Evolutionary conservation across 2,113 vertebrate species (phyloP), one percentile per base, ranked within the genome.

Genomic region (Epinephelus fuscoguttatus): DNA sequence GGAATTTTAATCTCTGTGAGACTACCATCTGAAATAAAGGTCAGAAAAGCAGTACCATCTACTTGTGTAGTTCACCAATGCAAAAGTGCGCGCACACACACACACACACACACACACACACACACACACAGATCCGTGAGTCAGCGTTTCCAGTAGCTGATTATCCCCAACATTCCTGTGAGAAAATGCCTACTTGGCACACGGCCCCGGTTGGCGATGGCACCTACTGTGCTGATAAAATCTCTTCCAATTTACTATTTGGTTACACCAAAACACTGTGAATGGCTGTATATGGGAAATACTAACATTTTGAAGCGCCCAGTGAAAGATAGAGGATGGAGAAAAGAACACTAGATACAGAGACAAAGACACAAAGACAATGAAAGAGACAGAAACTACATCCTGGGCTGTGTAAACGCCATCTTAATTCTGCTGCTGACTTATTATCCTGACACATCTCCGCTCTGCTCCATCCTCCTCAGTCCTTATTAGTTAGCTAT

Each of bases 401-500:
- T 71, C 69, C n/a, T 63, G 25, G 10, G 57, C 45, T 64, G 55
- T 69, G 80, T 62, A 57, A 87, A 76, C 30, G 23, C 73, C 33
- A 47, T 50, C 37, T 37, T 61, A 66, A 78, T 85, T 81, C 82
- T 77, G 55, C 45, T 3, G 63, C 80, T 59, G 67, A 75, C 47
- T 78, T 68, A 74, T 80, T 64, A 88, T 75, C 55, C 79, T 66
- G 76, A 75, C 75, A 72, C 75, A 77, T 61, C 84, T 73, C 33
- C 42, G 4, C 84, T 86, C 64, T 17, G 64, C 49, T 86, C 60
- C 40, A 40, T 87, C 64, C 49, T 78, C 67, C 72, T 75, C 75
- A 45, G 17, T 68, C 73, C 73, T 86, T 75, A 82, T 89, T 90
- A 84, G 86, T 89, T 86, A 47, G 70, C 71, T 86, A 78, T 89